phyloP scores from a whole-genome alignment of 2,888 invertebrate species.

The Hetaerina titia region DNA sequence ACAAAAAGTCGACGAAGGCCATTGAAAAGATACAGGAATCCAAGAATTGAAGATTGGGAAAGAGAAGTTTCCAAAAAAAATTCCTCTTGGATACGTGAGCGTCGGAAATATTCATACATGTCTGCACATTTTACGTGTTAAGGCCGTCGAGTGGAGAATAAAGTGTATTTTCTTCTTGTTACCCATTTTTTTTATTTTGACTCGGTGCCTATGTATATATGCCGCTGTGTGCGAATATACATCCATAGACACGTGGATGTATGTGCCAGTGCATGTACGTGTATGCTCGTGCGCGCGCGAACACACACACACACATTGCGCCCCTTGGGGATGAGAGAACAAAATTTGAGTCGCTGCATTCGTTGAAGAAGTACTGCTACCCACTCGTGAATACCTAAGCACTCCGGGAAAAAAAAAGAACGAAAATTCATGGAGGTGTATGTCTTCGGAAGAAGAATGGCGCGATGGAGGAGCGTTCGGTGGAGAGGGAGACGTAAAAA shows the following conservation, averaged over 20 bases:
- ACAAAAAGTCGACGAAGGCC: not conserved
- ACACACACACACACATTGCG: not conserved
- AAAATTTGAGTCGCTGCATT: not conserved
- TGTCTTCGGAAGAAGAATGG: not conserved
- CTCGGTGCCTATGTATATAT: too few relatives aligned
- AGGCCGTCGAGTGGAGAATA: too few relatives aligned
- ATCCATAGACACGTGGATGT: too few relatives aligned
- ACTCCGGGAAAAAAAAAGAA: not conserved
- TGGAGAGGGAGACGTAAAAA: not conserved
- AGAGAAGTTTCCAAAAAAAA: not conserved
- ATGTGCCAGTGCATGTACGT: too few relatives aligned
- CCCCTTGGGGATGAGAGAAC: not conserved
- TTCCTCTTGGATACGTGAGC: not conserved
- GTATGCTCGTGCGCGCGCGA: too few relatives aligned
- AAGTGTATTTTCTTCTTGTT: too few relatives aligned
- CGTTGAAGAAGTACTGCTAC: not conserved
- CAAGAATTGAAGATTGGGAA: not conserved
- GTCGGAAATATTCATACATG: not conserved
- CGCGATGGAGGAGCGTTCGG: not conserved
- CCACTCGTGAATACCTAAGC: not conserved
- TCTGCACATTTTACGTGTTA: not conserved
- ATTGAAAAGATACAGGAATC: not conserved
- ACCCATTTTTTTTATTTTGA: too few relatives aligned
- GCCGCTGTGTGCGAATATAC: too few relatives aligned
- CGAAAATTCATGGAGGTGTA: not conserved